Percentiles rank a stretch among this genome's conserved stretches.
phyloP scores from a whole-genome alignment of 1,140 invertebrate species.

The Pseudoatta argentina region DNA sequence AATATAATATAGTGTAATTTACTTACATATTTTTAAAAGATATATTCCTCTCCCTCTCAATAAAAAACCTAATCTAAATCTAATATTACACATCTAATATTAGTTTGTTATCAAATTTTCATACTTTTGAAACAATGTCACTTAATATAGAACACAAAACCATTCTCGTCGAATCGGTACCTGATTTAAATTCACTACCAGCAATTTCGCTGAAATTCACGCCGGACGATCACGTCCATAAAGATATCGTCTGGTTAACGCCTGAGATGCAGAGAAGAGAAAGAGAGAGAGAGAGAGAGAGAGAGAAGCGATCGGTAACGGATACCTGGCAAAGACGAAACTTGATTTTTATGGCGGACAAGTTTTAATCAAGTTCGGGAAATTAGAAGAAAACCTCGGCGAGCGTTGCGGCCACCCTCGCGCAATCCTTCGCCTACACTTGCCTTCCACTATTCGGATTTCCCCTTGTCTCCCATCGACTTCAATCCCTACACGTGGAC shows the following conservation, averaged over 20 bases:
- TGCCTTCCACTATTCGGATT: conserved; percentile 20
- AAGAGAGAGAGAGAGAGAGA: not conserved
- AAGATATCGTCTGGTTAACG: conserved; percentile 27
- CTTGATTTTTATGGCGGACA: conserved; percentile 81
- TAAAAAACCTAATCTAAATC: no score
- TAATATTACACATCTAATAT: no score
- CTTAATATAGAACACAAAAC: conserved; percentile 14
- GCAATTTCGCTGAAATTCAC: conserved; percentile 32
- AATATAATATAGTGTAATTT: not conserved
- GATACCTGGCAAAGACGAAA: conserved; percentile 72
- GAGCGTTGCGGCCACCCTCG: conserved; percentile 48
- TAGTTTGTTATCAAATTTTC: conserved; percentile 21
- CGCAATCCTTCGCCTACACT: conserved; percentile 21
- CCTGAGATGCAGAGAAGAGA: not conserved
- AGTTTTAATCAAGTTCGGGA: conserved; percentile 83
- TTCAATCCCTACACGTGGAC: conserved; percentile 21
- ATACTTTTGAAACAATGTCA: not conserved
- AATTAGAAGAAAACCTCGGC: conserved; percentile 81
- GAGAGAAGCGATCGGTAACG: conserved; percentile 53
- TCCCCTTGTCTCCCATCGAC: not conserved
- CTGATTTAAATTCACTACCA: conserved; percentile 56
- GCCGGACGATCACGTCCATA: conserved; percentile 15
- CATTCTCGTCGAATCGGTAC: conserved; percentile 31
- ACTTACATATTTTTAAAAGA: not conserved
- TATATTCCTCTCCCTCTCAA: not conserved